Conservation (phyloP, 2,113 vertebrate genomes). For the Ciconia maguari region DNA sequence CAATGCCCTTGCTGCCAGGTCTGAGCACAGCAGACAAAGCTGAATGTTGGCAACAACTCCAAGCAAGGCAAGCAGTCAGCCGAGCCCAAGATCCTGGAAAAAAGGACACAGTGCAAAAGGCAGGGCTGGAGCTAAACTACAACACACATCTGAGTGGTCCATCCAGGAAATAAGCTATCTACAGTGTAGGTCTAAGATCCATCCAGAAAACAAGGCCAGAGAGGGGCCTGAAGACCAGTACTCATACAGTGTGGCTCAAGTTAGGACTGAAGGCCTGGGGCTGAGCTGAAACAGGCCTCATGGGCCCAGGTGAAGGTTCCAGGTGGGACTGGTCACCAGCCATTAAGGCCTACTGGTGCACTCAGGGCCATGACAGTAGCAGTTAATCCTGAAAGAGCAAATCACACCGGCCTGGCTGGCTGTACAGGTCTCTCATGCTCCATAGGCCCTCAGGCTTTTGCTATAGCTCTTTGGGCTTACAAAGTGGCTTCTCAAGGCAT, state of each 20-base stretch:
- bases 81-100: not conserved
- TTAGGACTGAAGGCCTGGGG: not conserved
- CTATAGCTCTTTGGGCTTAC: not conserved
- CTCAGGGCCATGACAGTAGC: not conserved
- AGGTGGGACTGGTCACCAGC: not conserved
- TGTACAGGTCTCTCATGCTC: not conserved
- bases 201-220: not conserved
- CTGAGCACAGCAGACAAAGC: not conserved
- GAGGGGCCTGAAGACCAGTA: not conserved
- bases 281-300: not conserved
- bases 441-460: not conserved
- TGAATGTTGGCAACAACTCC: not conserved
- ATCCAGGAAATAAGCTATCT: not conserved
- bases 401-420: not conserved
- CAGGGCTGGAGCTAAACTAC: not conserved
- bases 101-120: not conserved
- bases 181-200: not conserved
- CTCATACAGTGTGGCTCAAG: not conserved
- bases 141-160: not conserved
- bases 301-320: not conserved
- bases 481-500: not conserved
- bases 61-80: not conserved
- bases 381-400: not conserved
- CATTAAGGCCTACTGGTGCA: not conserved
- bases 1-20: not conserved